Evolutionary conservation across 2,797 vertebrate species (phyloP), one percentile per base, ranked within the genome.

Genomic region (Pseudochirops cupreus): DNA sequence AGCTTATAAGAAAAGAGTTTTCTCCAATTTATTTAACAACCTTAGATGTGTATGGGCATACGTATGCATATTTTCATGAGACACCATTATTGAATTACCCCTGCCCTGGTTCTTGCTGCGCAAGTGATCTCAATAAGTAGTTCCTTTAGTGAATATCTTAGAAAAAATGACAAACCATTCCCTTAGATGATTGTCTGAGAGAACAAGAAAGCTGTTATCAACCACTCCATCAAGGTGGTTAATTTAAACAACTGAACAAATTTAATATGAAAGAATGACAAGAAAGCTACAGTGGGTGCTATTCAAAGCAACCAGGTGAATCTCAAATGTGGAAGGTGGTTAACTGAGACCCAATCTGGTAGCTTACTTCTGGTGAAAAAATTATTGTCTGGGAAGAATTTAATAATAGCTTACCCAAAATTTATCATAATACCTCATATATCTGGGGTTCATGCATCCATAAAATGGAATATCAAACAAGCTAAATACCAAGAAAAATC

Each of bases 161-260:
- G n/a, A 82, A 67, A 16, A 82, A 82, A 21, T 82, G 67, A 82
- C 18, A 82, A 82, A 82, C 33, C 18, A 82, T 24, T 82, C n/a
- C n/a, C n/a, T 18, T 82, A 7, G 1, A 82, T 46, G 18, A 82
- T 31, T 82, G 67, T 82, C 18, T 82, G n/a, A 82, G 67, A 82
- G 29, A 46, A 82, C n/a, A 24, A 39, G n/a, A 82, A 82, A 82
- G 67, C 67, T 82, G 16, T 82, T 82, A 82, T 82, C 67, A 82
- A 82, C 6, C n/a, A 82, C 39, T 82, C 67, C 67, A 82, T 82
- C n/a, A 82, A 82, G 39, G 18, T 82, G n/a, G 46, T 46, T 82
- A 46, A 82, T 82, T 82, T 82, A 82, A 82, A 82, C n/a, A 82
- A 82, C 67, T 82, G n/a, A 46, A 82, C 31, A 82, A 82, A 82